phyloP scores from a whole-genome alignment of 2,888 invertebrate genomes.

The Teleogryllus oceanicus region DNA sequence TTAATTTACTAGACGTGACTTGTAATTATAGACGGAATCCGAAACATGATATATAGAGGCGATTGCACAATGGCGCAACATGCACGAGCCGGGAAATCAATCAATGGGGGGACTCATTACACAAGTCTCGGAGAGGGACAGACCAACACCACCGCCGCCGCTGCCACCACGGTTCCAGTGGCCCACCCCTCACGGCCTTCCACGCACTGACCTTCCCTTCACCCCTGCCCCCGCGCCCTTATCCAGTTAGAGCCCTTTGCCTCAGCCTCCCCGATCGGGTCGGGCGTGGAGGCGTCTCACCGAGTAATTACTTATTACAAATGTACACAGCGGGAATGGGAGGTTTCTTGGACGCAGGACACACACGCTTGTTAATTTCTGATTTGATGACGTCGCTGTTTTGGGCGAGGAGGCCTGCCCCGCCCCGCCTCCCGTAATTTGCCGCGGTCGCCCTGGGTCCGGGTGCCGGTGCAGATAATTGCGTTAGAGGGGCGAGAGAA shows the following conservation, averaged over 20 bases:
- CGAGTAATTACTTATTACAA: no score
- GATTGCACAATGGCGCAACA: not conserved
- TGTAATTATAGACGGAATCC: conserved; percentile 9
- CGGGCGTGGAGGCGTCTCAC: not conserved
- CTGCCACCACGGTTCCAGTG: not conserved
- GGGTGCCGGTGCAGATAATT: no score
- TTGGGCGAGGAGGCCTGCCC: no score
- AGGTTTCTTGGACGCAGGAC: no score
- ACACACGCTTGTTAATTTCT: no score
- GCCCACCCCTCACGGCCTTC: not conserved
- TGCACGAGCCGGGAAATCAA: not conserved
- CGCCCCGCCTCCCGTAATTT: no score
- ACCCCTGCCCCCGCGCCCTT: not conserved
- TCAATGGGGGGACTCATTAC: conserved; percentile 11
- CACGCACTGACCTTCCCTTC: not conserved
- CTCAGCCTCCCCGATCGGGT: not conserved
- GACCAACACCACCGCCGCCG: not conserved
- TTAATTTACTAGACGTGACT: conserved; percentile 18
- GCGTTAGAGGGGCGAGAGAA: no score
- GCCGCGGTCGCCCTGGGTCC: no score
- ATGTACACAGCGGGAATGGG: no score
- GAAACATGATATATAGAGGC: conserved; percentile 9
- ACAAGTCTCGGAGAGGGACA: not conserved
- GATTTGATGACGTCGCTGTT: no score
- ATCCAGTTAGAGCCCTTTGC: not conserved